Conservation (phyloP, 2,797 vertebrate genomes). For the Myiothlypis chrysogaster region DNA sequence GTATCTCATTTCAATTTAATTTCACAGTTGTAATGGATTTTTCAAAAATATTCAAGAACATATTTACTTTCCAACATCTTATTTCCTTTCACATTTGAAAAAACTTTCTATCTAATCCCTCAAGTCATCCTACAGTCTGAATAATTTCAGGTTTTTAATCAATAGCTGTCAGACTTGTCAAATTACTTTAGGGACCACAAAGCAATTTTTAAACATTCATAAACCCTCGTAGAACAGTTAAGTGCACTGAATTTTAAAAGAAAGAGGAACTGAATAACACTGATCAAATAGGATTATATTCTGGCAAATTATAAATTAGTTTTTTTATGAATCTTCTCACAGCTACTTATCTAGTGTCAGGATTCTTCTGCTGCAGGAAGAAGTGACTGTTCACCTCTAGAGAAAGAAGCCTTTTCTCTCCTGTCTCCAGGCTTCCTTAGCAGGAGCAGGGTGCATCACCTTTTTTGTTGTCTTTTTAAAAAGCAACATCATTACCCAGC, state of each 20-base stretch:
- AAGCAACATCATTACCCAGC: neutral
- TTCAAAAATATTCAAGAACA: conserved; percentile 57
- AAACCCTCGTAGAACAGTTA: conserved; percentile 74
- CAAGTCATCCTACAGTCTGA: conserved; percentile 74
- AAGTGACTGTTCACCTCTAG: neutral
- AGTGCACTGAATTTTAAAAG: conserved; percentile 76
- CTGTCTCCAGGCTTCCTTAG: neutral
- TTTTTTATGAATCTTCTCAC: conserved; percentile 63
- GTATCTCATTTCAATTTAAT: conserved; percentile 64
- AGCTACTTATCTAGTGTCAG: conserved; percentile 24
- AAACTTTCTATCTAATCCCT: conserved; percentile 74
- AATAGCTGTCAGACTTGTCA: conserved; percentile 83
- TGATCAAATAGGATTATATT: conserved; percentile 66
- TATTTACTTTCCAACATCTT: conserved; percentile 67
- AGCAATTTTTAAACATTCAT: conserved; percentile 84
- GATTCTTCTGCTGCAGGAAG: neutral
- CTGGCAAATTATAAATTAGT: conserved; percentile 66
- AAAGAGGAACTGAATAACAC: conserved; percentile 58
- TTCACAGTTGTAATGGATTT: conserved; percentile 62
- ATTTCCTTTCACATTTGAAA: conserved; percentile 66
- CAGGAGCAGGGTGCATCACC: neutral
- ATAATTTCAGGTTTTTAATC: conserved; percentile 82
- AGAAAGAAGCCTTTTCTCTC: neutral
- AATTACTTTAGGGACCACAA: conserved; percentile 81
- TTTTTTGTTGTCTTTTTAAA: neutral